These are phyloP conservation scores for Punctoribates punctum DNA, from an alignment of 2,888 invertebrate genomes.

Conservation along the genomic window DNA sequence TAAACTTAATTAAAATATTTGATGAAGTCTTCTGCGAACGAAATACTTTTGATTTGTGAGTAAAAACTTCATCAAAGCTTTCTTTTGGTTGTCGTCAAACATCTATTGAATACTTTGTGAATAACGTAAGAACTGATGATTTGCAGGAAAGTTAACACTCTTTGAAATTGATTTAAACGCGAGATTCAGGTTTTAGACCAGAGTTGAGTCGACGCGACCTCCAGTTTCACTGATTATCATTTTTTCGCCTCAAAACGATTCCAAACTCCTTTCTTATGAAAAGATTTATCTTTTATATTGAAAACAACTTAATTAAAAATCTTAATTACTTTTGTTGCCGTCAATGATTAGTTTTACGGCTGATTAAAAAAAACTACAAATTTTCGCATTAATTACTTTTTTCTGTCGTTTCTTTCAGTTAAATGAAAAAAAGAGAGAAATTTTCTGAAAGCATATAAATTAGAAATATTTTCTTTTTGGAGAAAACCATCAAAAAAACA, in stretches of 20 bases:
- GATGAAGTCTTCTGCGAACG: neutral
- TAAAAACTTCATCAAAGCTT: neutral
- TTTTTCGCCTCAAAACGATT: neutral
- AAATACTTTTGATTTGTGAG: neutral
- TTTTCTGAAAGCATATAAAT: conserved; percentile 1
- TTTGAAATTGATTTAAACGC: neutral
- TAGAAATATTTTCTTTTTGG: neutral
- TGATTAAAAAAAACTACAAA: conserved; percentile 1
- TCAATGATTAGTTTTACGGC: neutral
- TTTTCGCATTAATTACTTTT: conserved; percentile 26
- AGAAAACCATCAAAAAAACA: conserved; percentile 27
- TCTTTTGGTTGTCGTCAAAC: neutral
- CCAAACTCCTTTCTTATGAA: neutral
- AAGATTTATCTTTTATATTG: conserved; percentile 4
- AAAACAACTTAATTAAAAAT: conserved; percentile 10
- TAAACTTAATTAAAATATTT: neutral
- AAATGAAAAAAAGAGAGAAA: neutral
- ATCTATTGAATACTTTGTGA: neutral
- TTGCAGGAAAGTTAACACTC: conserved; percentile 27
- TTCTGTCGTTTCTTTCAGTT: neutral
- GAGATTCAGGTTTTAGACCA: neutral
- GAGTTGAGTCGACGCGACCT: conserved; percentile 19
- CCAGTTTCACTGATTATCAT: neutral
- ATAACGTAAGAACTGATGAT: conserved; percentile 11
- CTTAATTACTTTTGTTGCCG: neutral